Conservation (phyloP, 2,113 vertebrate genomes). For the Nycticryphes semicollaris region DNA sequence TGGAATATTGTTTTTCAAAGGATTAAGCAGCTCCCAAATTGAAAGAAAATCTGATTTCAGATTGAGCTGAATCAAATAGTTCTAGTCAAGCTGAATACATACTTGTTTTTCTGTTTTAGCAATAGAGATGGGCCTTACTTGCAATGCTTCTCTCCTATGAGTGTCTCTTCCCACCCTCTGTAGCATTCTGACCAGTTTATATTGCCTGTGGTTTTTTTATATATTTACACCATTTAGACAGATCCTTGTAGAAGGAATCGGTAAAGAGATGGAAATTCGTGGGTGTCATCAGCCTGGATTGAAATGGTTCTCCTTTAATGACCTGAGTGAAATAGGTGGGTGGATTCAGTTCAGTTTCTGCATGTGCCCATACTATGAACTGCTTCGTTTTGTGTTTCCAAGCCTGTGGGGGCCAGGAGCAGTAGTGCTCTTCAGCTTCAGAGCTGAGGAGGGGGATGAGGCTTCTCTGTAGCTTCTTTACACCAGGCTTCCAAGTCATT, state of each 20-base stretch:
- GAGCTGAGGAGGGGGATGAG: not conserved
- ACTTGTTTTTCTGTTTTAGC: not conserved
- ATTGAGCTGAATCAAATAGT: not conserved
- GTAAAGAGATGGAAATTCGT: not conserved
- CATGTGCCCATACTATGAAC: fast-evolving
- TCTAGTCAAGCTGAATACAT: not conserved
- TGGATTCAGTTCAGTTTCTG: not conserved
- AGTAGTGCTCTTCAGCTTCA: not conserved
- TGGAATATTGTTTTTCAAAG: not conserved
- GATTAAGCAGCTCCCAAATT: not conserved
- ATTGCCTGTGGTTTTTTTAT: not conserved
- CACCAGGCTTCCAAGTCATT: not conserved
- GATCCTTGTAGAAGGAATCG: not conserved
- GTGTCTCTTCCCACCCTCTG: not conserved
- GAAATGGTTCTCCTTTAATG: not conserved
- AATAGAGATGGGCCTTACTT: not conserved
- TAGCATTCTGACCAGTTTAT: not conserved
- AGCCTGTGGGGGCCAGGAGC: not conserved
- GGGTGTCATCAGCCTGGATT: not conserved
- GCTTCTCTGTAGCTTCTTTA: not conserved
- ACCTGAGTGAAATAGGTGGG: not conserved
- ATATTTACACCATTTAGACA: not conserved
- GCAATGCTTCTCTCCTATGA: not conserved
- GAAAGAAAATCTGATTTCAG: not conserved
- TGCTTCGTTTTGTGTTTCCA: not conserved